Evolutionary conservation across 2,888 invertebrate species (phyloP), one percentile per base, ranked within the genome.

Genomic region (Ophonus ardosiacus): DNA sequence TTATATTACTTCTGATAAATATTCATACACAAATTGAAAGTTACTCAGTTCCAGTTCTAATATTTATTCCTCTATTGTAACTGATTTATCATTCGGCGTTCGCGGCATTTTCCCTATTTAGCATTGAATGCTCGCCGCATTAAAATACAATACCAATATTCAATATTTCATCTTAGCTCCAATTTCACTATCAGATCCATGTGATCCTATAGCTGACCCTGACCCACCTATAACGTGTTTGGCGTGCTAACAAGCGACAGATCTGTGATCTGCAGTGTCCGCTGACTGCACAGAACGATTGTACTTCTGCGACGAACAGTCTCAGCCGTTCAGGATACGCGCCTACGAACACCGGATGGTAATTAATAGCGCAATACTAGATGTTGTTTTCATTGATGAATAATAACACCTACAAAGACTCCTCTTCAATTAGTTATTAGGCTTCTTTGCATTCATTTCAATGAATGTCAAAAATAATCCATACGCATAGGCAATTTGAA

Each of bases 371-470:
- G 31, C 31, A 61, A 4, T 31, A 6, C 31, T 31, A 31, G 24
- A 38, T 63, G 51, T 81, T 65, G 63, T 81, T 81, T 81, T 81
- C 63, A 43, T 81, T 80, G 57, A 80, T 80, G 80, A 80, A 80
- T 80, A 80, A 80, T 1, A 21, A 10, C 65, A 40, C 81, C 59
- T 40, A 59, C 63, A 15, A 6, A 31, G 7, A 59, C 61, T 80
- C 61, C 61, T 80, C 80, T 38, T 59, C 61, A 15, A 17, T 51
- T 51, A 59, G 15, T 15, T 59, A 59, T 59, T 59, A 15, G 59
- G 59, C 59, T 17, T 59, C 59, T 59, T 59, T 17, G 63, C 63
- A 63, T 59, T 59, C 17, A 15, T 59, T 59, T 59, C 5, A 8
- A 51, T 31, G 5, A 31, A 31, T 31, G 31, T 4, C 31, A 31